phyloP scores from a whole-genome alignment of 2,888 invertebrate species.

The Geotrupes spiniger region DNA sequence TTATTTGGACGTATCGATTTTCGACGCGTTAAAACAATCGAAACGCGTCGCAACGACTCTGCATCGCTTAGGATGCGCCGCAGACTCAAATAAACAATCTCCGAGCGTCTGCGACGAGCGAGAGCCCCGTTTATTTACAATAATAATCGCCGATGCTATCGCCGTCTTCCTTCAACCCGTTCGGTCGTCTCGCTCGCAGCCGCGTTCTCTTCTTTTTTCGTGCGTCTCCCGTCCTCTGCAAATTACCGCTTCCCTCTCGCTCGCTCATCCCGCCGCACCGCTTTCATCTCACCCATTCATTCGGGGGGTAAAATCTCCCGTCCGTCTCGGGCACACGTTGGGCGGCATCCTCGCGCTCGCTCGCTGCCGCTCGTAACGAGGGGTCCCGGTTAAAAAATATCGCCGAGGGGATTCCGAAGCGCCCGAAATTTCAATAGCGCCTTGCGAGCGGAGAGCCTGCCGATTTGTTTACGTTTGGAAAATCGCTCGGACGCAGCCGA shows the following conservation, averaged over 20 bases:
- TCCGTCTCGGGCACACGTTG: constrained; percentile 6
- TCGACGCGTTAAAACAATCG: too few relatives aligned
- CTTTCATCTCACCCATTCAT: constrained; percentile 16
- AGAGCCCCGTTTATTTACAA: constrained; percentile 31
- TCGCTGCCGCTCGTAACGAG: constrained; percentile 9
- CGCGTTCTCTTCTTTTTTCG: constrained; percentile 20
- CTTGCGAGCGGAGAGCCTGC: too few relatives aligned
- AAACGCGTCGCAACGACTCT: too few relatives aligned
- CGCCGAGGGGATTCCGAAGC: constrained; percentile 21
- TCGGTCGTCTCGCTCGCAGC: constrained; percentile 9
- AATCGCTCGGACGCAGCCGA: background rate
- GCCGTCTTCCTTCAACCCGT: constrained; percentile 11
- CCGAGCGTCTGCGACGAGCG: constrained; percentile 23
- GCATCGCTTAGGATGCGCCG: too few relatives aligned
- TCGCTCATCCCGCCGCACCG: constrained; percentile 13
- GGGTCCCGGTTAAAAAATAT: constrained; percentile 25
- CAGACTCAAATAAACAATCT: constrained; percentile 30
- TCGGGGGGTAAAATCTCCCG: constrained; percentile 19
- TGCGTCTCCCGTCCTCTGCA: constrained; percentile 22
- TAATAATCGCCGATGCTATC: constrained; percentile 14
- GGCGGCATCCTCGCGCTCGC: background rate
- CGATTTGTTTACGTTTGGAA: constrained; percentile 1
- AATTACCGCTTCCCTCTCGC: constrained; percentile 24
- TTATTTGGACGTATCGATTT: too few relatives aligned
- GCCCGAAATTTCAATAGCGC: too few relatives aligned